Conservation (phyloP, 2,797 vertebrate species). For the Myripristis jacobus region DNA sequence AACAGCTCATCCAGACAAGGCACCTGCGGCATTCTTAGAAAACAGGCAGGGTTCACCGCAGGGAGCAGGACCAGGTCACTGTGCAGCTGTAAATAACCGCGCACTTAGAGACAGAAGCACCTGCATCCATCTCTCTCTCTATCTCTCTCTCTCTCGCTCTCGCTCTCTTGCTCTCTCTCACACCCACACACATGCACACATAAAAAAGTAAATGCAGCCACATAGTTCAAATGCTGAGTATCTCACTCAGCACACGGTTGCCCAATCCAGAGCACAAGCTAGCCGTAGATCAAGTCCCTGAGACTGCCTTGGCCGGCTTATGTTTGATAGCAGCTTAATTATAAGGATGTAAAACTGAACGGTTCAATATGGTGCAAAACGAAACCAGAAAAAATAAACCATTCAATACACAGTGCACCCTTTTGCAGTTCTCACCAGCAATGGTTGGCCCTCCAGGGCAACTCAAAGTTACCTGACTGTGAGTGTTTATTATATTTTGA, state of each 20-base stretch:
- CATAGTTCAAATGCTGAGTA: slow-evolving; percentile 29
- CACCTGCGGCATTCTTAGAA: slow-evolving; percentile 70
- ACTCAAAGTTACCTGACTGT: too few relatives aligned
- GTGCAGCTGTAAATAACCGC: slow-evolving; percentile 61
- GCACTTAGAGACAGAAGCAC: slow-evolving; percentile 41
- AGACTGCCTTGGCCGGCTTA: neutral
- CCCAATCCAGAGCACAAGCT: slow-evolving; percentile 7
- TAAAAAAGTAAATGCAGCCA: slow-evolving; percentile 8
- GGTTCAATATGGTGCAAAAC: too few relatives aligned
- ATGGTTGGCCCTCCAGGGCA: too few relatives aligned
- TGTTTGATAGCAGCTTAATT: slow-evolving; percentile 14
- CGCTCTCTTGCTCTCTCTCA: too few relatives aligned
- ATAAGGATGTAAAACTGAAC: too few relatives aligned
- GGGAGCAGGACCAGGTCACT: slow-evolving; percentile 39
- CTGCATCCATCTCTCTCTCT: slow-evolving; percentile 33
- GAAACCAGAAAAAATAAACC: too few relatives aligned
- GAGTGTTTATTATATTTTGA: too few relatives aligned
- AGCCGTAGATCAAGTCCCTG: slow-evolving; percentile 10
- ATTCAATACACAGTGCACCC: too few relatives aligned
- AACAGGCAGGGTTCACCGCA: slow-evolving; percentile 55
- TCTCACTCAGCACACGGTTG: neutral
- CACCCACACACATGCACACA: slow-evolving; percentile 17
- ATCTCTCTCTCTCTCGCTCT: slow-evolving; percentile 21
- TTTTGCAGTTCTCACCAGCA: too few relatives aligned
- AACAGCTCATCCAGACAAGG: slow-evolving; percentile 48